Evolutionary conservation across 2,888 invertebrate species (phyloP), one percentile per base, ranked within the genome.

Genomic region (Leptinotarsa tumamoca): DNA sequence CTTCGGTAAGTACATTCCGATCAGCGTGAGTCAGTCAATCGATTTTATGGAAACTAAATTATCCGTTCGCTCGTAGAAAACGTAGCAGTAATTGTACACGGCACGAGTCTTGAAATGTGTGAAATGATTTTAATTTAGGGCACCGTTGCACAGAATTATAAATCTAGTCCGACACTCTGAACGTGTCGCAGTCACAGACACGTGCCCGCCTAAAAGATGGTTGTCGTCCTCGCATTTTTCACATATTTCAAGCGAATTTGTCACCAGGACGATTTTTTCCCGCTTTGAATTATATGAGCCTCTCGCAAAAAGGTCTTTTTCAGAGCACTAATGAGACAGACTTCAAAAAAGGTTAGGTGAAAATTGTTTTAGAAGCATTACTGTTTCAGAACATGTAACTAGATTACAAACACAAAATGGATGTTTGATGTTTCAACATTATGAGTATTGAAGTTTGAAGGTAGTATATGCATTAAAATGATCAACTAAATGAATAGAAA

Each of bases 131-230:
- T 63, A 63, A 63, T 63, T 63, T 63, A 63, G 63, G 63, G 63
- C 63, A 63, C 63, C 63, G 63, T 63, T 63, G 63, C 43, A 63
- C 63, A 63, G 63, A 63, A 63, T 63, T 63, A 63, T 54, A 68
- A 68, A 68, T 68, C 68, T 68, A 27, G 68, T 54, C 27, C 68
- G 68, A 52, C 52, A 54, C 23, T 13, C 33, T 21, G 68, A 52
- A 68, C 68, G 68, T 68, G 68, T 68, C 68, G 50, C 68, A 52
- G 52, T 68, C 70, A 70, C 58, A 49, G 58, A 18, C 70, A 70
- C 70, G 58, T 70, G 70, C 58, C 43, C 58, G 33, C 70, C 33
- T 70, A 49, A 70, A 58, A 58, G 54, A 70, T 58, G 70, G 50
- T 56, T 58, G 56, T 58, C 49, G 58, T 58, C 61, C 54, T 70